These are phyloP conservation scores for Penaeus indicus DNA, from an alignment of 1,140 invertebrate species.

Conservation along the genomic window DNA sequence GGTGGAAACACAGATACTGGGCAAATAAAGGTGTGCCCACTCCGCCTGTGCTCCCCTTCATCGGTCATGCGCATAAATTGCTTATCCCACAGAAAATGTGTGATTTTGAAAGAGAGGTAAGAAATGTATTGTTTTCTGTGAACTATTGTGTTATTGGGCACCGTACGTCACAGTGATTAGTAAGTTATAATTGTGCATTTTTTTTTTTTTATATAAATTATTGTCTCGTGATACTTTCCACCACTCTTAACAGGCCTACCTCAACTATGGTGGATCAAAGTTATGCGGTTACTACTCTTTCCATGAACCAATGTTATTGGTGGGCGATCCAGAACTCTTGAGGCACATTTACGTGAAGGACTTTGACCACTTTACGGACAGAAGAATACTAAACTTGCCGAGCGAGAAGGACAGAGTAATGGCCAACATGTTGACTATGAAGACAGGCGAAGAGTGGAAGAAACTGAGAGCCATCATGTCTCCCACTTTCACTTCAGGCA, in stretches of 20 bases:
- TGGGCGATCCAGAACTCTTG: neutral
- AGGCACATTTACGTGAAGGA: slow-evolving; percentile 1
- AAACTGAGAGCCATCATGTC: slow-evolving; percentile 42
- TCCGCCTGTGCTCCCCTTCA: neutral
- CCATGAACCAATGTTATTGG: neutral
- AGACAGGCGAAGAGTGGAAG: slow-evolving; percentile 52
- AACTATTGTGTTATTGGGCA: no score
- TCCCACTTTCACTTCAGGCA: slow-evolving; percentile 65
- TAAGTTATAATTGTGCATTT: no score
- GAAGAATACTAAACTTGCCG: neutral
- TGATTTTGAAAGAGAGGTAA: no score
- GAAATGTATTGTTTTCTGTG: no score
- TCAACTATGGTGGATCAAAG: no score
- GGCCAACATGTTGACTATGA: slow-evolving; percentile 11
- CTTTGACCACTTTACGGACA: neutral
- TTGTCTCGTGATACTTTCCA: no score
- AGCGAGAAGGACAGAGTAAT: neutral
- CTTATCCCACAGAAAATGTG: no score
- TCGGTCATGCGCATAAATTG: neutral
- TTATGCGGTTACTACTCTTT: no score
- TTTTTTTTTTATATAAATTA: no score
- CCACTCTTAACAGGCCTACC: no score
- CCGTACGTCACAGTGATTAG: no score
- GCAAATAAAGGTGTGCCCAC: neutral
- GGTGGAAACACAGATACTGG: slow-evolving; percentile 2